Percentiles rank a stretch among this genome's conserved stretches.
Conservation (phyloP, 2,113 vertebrate species). For the Geococcyx californianus region DNA sequence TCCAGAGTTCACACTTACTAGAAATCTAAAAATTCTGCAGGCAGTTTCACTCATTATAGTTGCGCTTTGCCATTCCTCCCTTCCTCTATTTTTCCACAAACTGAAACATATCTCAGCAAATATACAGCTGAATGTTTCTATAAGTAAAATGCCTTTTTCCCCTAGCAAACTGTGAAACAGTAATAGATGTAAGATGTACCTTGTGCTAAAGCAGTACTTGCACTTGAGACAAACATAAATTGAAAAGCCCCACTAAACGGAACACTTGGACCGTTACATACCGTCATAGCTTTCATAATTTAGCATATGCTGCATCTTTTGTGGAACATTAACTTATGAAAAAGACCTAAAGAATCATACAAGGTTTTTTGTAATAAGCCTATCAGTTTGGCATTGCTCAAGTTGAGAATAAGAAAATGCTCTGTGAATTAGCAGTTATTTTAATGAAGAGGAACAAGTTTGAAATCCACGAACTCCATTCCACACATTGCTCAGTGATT, state of each 20-base stretch:
- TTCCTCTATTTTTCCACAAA: not conserved
- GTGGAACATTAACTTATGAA: not conserved
- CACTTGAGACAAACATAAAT: not conserved
- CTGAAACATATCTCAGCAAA: not conserved
- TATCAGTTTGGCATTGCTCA: not conserved
- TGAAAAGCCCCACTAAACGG: not conserved
- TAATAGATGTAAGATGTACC: too few species aligned
- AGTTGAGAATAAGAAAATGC: not conserved
- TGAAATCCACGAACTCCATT: conserved; percentile 9
- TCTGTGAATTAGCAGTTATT: not conserved
- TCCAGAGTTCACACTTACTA: not conserved
- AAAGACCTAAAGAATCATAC: not conserved
- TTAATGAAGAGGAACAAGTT: not conserved
- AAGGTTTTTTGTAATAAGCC: not conserved
- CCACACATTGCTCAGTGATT: not conserved
- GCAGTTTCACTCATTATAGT: not conserved
- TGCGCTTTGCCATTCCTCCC: not conserved
- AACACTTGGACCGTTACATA: not conserved
- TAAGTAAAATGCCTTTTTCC: not conserved
- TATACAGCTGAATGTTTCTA: accelerated
- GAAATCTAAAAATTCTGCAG: not conserved
- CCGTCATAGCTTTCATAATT: not conserved
- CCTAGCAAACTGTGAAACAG: not conserved
- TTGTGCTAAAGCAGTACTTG: not conserved
- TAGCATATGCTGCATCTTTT: not conserved